Evolutionary conservation across 2,113 vertebrate species (phyloP).

Genomic region (Sterna hirundo): DNA sequence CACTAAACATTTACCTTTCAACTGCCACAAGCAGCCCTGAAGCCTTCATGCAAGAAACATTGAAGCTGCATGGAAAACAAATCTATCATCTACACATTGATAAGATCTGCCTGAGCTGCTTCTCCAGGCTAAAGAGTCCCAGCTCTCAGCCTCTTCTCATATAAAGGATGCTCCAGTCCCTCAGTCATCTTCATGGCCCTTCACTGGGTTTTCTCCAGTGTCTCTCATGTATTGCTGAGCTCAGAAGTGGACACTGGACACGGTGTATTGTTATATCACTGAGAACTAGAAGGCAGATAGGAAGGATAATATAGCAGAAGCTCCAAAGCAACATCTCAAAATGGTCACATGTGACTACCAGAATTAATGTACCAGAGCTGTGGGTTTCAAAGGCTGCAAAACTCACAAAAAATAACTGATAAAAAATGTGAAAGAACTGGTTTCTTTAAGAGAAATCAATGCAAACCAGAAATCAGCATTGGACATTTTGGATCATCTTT

Average conservation of each 20-base stretch:
- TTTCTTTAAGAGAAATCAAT: neutral
- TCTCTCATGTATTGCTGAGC: neutral
- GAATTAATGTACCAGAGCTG: neutral
- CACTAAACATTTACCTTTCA: neutral
- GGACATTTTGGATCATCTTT: neutral
- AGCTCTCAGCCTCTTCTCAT: neutral
- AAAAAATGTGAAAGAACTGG: neutral
- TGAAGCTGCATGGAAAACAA: neutral
- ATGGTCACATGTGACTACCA: neutral
- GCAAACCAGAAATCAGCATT: neutral
- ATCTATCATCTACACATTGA: neutral
- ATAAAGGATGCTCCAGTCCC: neutral
- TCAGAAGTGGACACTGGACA: neutral
- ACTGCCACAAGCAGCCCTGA: neutral
- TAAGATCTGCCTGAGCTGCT: neutral
- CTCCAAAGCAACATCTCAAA: neutral
- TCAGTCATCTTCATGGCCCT: neutral
- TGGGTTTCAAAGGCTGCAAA: neutral
- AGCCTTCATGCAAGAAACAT: neutral
- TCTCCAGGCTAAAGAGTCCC: neutral
- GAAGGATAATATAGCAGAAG: neutral
- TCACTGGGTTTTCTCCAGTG: neutral
- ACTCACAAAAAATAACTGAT: neutral
- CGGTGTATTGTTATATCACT: neutral
- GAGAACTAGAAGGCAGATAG: neutral